Base-by-base conservation (phyloP, 2,113 vertebrate species). In the Tragelaphus strepsiceros region DNA sequence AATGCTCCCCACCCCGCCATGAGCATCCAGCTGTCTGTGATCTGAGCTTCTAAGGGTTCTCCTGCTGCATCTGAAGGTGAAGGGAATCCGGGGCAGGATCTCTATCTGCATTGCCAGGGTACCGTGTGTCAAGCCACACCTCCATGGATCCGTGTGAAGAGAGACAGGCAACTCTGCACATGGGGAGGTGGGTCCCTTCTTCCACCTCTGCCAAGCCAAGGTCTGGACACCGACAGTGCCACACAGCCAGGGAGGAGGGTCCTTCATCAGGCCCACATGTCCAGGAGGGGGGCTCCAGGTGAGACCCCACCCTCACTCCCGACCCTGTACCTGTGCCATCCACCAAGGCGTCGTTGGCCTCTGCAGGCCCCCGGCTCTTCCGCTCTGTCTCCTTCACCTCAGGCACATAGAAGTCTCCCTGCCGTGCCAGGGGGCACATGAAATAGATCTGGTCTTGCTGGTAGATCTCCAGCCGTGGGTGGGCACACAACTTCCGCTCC, bases 341-440 rank as follows among this genome's bases (percentile, higher is more conserved):
- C 49, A 98, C 98, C 32, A 99, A 99, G 98, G 99, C 95, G 2
- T 99, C 99, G 2, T 98, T 98, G 0, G 99, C 98, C 94, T 99
- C 99, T 32, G 97, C 98, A 54, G 99, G 99, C 9, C 97, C 99
- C n/a, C 99, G 99, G 82, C 98, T 98, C 97, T 98, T 99, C 96
- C 98, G 96, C 92, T 99, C 99, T 62, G 99, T 98, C 67, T 99
- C 99, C 97, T 99, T 99, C 98, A 99, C 99, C 98, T 99, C 99
- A 26, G 99, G 99, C 88, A 99, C 99, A 2, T 99, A 99, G 99
- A 99, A 99, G 97, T 99, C 99, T 7, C 99, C 99, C 98, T 99
- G 99, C 49, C 99, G 99, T 26, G 99, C 99, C 28, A 99, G 99
- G 0, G 99, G 99, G 51, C 99, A 99, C 99, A 99, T 99, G 12